Evolutionary conservation across 2,113 vertebrate genomes (phyloP).

Genomic region (Loxodonta africana): DNA sequence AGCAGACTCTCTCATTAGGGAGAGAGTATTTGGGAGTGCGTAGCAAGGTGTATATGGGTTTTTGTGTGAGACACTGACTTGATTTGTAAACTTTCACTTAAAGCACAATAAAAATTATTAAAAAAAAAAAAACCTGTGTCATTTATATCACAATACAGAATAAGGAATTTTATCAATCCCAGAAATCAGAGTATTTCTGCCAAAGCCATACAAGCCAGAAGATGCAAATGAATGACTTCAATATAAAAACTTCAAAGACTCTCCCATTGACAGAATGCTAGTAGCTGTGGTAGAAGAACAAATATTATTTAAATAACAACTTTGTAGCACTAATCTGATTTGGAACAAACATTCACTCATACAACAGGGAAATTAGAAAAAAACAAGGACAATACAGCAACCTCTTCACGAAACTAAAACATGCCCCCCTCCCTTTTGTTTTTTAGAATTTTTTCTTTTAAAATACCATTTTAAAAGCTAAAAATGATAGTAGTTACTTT

Average conservation of each 20-base stretch:
- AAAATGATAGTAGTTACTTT: background rate
- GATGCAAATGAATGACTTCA: background rate
- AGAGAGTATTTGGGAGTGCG: no score
- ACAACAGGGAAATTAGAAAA: background rate
- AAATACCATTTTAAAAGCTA: background rate
- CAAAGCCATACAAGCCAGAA: background rate
- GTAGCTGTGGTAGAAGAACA: background rate
- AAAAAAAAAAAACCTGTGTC: background rate
- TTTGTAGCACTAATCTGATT: background rate
- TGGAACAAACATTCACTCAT: background rate
- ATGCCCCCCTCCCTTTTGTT: background rate
- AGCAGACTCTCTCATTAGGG: no score
- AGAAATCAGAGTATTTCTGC: background rate
- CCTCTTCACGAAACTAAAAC: background rate
- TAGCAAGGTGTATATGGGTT: no score
- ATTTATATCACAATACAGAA: background rate
- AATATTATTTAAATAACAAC: background rate
- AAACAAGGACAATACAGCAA: background rate
- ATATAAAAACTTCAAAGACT: background rate
- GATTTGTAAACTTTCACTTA: no score
- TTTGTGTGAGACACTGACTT: no score
- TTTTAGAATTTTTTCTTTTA: background rate
- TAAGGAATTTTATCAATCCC: background rate
- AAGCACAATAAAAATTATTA: no score
- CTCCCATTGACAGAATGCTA: background rate